These are phyloP conservation scores for Diachasmimorpha longicaudata DNA, from an alignment of 1,140 invertebrate genomes.

Conservation along the genomic window DNA sequence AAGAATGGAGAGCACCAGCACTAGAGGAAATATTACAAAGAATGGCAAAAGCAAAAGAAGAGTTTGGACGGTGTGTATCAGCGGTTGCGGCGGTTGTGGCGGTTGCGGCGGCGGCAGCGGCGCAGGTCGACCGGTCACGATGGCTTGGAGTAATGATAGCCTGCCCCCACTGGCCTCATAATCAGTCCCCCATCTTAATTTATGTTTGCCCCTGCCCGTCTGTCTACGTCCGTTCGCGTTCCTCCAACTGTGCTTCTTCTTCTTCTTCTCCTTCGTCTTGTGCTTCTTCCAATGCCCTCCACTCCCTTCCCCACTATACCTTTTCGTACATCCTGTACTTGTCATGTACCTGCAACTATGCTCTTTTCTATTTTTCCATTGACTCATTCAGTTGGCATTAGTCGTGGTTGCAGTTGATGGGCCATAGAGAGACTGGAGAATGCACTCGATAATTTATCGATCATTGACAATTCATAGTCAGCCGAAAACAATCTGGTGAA, in stretches of 20 bases:
- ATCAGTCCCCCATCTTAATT: slow-evolving; percentile 63
- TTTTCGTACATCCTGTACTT: slow-evolving; percentile 16
- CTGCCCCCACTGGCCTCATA: slow-evolving; percentile 59
- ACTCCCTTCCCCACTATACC: slow-evolving; percentile 44
- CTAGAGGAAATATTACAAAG: slow-evolving; percentile 6
- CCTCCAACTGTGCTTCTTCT: slow-evolving; percentile 17
- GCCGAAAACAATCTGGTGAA: not conserved
- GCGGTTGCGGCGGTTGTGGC: slow-evolving; percentile 42
- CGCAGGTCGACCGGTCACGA: slow-evolving; percentile 61
- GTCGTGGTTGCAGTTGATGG: not conserved
- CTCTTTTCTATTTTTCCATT: slow-evolving; percentile 42
- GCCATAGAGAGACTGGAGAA: too few species aligned
- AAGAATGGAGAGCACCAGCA: not conserved
- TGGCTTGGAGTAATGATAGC: slow-evolving; percentile 58
- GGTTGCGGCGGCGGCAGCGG: slow-evolving; percentile 46
- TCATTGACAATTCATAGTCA: too few species aligned
- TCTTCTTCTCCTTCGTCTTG: not conserved
- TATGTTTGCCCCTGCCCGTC: slow-evolving; percentile 60
- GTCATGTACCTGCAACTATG: slow-evolving; percentile 47
- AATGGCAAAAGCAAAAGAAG: slow-evolving; percentile 21
- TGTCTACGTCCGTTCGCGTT: slow-evolving; percentile 37
- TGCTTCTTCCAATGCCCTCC: not conserved
- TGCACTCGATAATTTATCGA: too few species aligned
- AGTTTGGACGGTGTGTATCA: slow-evolving; percentile 35
- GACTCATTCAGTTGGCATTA: slow-evolving; percentile 38